phyloP scores from a whole-genome alignment of 2,113 vertebrate genomes.

The Dendropsophus ebraccatus region DNA sequence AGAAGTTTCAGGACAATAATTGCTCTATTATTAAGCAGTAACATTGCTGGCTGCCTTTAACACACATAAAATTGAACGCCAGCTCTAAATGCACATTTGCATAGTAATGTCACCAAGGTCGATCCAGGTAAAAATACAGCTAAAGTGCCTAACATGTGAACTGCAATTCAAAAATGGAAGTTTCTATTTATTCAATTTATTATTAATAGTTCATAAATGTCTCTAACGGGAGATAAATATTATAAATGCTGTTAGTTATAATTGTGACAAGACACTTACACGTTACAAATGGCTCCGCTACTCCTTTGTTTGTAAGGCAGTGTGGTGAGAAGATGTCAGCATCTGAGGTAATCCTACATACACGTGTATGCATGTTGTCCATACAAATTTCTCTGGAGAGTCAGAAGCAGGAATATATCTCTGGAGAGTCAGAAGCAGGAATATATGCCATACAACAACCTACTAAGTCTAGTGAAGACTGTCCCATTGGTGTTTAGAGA shows the following conservation, averaged over 20 bases:
- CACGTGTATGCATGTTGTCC: background rate
- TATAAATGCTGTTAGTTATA: background rate
- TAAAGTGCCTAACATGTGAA: background rate
- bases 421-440: background rate
- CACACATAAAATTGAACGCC: constrained; percentile 7
- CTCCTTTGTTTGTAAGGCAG: background rate
- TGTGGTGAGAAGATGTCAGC: background rate
- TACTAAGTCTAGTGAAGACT: background rate
- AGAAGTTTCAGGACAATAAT: constrained; percentile 22
- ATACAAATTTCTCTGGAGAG: background rate
- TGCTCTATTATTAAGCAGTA: constrained; percentile 31
- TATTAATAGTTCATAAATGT: background rate
- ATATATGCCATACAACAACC: background rate
- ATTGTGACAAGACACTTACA: background rate
- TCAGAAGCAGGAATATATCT: background rate
- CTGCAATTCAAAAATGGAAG: background rate
- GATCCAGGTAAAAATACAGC: background rate
- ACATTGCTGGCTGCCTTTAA: background rate
- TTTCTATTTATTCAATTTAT: background rate
- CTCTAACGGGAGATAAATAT: background rate
- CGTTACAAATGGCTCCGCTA: background rate
- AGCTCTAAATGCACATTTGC: constrained; percentile 19
- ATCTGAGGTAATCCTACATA: background rate
- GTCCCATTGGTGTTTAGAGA: background rate
- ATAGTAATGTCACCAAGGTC: constrained; percentile 2